phyloP scores from a whole-genome alignment of 2,797 vertebrate genomes.

The Pangasius djambal region DNA sequence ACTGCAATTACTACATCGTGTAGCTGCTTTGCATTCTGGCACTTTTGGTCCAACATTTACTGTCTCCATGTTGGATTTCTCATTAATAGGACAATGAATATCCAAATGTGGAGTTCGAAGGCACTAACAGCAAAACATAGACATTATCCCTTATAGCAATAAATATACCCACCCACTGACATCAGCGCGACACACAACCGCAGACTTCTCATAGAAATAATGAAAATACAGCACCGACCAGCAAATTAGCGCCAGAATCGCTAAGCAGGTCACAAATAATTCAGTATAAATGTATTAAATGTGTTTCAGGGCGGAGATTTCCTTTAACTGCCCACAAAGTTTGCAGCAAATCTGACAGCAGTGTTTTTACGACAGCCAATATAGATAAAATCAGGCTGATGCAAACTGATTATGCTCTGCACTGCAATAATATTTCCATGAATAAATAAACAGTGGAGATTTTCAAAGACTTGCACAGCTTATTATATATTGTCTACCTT shows the following conservation, averaged over 20 bases:
- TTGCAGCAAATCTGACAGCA: not conserved
- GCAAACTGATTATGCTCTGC: constrained; percentile 31
- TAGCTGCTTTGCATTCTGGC: not conserved
- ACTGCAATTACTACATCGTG: not conserved
- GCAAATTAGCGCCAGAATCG: not conserved
- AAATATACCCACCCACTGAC: not conserved
- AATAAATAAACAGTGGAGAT: constrained; percentile 46
- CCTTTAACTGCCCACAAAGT: not conserved
- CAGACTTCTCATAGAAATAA: not conserved
- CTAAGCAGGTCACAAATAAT: not conserved
- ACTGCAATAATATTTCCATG: constrained; percentile 38
- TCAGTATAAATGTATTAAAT: not conserved
- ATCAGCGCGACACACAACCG: not conserved
- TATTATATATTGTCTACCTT: constrained; percentile 21
- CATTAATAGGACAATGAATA: not conserved
- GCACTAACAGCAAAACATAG: not conserved
- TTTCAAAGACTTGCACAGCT: constrained; percentile 1
- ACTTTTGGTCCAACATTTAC: not conserved
- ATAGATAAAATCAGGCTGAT: constrained; percentile 22
- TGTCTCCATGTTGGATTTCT: not conserved
- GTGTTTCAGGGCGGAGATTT: not conserved
- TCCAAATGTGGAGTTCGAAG: not conserved
- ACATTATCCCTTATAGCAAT: not conserved
- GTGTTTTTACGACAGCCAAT: not conserved
- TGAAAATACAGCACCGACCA: not conserved